A percentile compares a stretch with the other conserved stretches of the same genome.
These are phyloP conservation scores for Myiopsitta monachus DNA, from an alignment of 2,113 vertebrate species.

Conservation along the genomic window DNA sequence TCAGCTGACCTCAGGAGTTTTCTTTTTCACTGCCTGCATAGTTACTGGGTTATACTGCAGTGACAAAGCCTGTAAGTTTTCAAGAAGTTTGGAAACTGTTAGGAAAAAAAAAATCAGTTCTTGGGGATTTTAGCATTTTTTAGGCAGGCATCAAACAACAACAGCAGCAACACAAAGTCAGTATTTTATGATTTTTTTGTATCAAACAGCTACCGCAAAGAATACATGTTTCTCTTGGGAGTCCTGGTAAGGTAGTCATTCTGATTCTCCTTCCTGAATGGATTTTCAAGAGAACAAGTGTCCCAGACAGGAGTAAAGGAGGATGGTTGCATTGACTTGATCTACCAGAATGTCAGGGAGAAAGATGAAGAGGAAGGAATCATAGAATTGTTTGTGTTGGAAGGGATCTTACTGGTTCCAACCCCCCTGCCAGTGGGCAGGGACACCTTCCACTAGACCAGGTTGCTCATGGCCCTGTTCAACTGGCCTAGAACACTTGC, in stretches of 20 bases:
- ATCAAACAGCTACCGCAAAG: background rate
- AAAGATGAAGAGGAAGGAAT: background rate
- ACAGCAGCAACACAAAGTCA: background rate
- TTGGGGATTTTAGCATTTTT: background rate
- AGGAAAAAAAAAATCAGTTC: background rate
- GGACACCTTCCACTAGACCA: background rate
- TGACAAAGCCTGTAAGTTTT: background rate
- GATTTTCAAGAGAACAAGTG: background rate
- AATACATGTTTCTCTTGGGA: background rate
- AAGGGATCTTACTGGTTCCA: background rate
- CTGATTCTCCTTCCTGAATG: background rate
- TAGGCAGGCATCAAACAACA: background rate
- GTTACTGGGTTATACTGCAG: background rate
- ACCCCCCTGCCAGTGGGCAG: too few species aligned
- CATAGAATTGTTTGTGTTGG: background rate
- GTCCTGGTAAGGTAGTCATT: background rate
- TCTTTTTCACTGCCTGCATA: background rate
- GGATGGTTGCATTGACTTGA: background rate
- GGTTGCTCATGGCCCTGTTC: background rate
- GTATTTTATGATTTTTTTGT: background rate
- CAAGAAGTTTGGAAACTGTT: background rate
- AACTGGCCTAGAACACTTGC: background rate
- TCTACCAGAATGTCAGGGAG: background rate
- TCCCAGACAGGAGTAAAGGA: background rate
- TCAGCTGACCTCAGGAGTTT: slow-evolving; percentile 33